Conservation (phyloP, 2,888 invertebrate species). For the Caenorhabditis drosophilae region DNA sequence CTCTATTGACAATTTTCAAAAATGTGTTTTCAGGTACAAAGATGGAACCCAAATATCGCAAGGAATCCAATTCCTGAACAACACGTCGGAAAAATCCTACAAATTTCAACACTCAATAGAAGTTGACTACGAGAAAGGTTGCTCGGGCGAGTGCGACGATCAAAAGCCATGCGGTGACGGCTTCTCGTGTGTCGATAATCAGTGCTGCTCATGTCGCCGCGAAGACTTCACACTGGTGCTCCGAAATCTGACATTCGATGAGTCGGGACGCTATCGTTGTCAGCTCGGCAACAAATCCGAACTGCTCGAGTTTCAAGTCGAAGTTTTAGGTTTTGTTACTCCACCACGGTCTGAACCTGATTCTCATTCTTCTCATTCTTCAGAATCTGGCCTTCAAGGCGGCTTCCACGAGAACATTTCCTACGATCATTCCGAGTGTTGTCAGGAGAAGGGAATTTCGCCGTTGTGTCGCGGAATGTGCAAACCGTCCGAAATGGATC, state of each 20-base stretch:
- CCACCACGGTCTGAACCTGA: not conserved
- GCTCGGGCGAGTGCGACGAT: slow-evolving; percentile 47
- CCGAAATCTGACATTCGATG: slow-evolving; percentile 62
- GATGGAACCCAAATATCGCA: slow-evolving; percentile 61
- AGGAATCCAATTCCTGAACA: slow-evolving; percentile 58
- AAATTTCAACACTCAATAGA: slow-evolving; percentile 56
- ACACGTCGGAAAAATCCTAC: slow-evolving; percentile 48
- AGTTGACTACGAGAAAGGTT: slow-evolving; percentile 51
- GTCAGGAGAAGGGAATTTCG: slow-evolving; percentile 81
- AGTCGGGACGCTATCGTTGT: slow-evolving; percentile 63
- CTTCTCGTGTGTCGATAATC: slow-evolving; percentile 49
- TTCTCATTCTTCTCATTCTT: slow-evolving; percentile 13
- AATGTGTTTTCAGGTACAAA: no score
- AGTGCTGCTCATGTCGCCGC: slow-evolving; percentile 54
- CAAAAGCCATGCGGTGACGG: slow-evolving; percentile 39
- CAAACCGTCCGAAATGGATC: slow-evolving; percentile 67
- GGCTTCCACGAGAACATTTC: slow-evolving; percentile 66
- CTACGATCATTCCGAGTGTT: slow-evolving; percentile 75
- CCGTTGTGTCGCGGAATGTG: slow-evolving; percentile 83
- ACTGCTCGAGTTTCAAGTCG: slow-evolving; percentile 64
- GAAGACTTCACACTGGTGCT: slow-evolving; percentile 64
- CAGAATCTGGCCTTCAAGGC: slow-evolving; percentile 62
- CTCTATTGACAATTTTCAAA: no score
- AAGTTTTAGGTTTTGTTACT: slow-evolving; percentile 59
- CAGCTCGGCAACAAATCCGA: slow-evolving; percentile 59